Evolutionary conservation across 2,888 invertebrate species (phyloP), one percentile per base, ranked within the genome.

Genomic region (Mesoligia furuncula): DNA sequence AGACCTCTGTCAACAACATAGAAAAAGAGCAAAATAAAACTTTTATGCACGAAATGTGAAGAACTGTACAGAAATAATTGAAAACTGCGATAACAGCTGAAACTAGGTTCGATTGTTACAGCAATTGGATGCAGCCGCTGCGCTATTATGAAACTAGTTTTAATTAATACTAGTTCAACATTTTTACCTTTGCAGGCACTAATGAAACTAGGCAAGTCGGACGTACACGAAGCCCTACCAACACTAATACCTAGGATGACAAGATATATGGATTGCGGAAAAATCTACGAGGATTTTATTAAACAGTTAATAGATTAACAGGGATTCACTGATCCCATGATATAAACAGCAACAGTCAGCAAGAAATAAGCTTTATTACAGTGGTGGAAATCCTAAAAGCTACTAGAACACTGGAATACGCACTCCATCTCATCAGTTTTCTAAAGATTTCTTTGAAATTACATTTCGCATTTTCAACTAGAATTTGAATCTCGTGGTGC

Each of bases 51-150:
- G 48, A 72, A 83, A 66, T 71, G 62, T 66, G 31, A 68, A 65
- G 69, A 79, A 69, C 85, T n/a, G 65, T 64, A 72, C 36, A 71
- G 45, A 71, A 73, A 66, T 87, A 87, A 87, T 85, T 81, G 75
- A 85, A 87, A 85, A 81, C 27, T n/a, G 61, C 88, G 85, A 87
- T 88, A 87, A 85, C 74, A 72, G 36, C 15, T 65, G 48, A 62
- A 71, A 70, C 70, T 59, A 66, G 68, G 64, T 68, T 45, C 59
- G 82, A 75, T 81, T 68, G 87, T 69, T 81, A 77, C 68, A 77
- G 64, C 81, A 79, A 87, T 88, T 87, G 73, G 76, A 77, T 72
- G 77, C 76, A 87, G 78, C 62, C 39, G 66, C 70, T 57, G 59
- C 48, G n/a, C 42, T 72, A 54, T 57, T 75, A 79, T 73, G 42